A percentile compares a stretch with the other conserved stretches of the same genome.
phyloP scores from a whole-genome alignment of 2,797 vertebrate species.

The Poecilia velifera region DNA sequence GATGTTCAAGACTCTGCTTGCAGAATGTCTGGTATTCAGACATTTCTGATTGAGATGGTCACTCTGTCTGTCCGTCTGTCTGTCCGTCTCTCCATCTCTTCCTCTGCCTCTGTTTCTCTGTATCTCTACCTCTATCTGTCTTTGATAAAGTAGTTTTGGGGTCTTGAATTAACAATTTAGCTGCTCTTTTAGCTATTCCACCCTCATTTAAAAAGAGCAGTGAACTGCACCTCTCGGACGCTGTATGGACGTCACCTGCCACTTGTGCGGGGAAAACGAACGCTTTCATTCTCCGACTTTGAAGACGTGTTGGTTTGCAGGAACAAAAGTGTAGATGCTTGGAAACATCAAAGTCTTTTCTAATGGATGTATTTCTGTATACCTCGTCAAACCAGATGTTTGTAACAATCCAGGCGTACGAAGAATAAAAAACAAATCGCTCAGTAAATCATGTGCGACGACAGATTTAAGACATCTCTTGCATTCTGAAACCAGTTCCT shows the following conservation, averaged over 20 bases:
- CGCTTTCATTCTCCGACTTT: slow-evolving; percentile 18
- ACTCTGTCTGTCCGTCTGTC: neutral
- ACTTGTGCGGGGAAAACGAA: slow-evolving; percentile 54
- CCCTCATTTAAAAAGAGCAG: slow-evolving; percentile 58
- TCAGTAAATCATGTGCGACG: neutral
- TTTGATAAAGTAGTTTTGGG: slow-evolving; percentile 56
- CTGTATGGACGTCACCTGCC: slow-evolving; percentile 58
- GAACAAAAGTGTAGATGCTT: slow-evolving; percentile 17
- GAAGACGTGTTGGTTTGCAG: slow-evolving; percentile 11
- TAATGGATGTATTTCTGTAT: neutral
- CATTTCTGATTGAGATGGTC: slow-evolving; percentile 22
- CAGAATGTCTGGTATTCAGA: slow-evolving; percentile 3
- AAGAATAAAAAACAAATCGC: neutral
- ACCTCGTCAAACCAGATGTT: neutral
- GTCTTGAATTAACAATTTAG: slow-evolving; percentile 74
- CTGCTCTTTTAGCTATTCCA: slow-evolving; percentile 60
- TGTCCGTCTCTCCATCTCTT: neutral
- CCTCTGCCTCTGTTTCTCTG: neutral
- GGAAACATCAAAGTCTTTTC: slow-evolving; percentile 8
- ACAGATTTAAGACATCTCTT: neutral
- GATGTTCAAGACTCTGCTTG: slow-evolving; percentile 21
- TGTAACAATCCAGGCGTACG: too few species aligned
- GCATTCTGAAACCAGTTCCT: neutral
- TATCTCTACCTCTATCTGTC: neutral
- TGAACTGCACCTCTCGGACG: slow-evolving; percentile 72